phyloP scores from a whole-genome alignment of 2,797 vertebrate species.

The Xiphorhynchus erythropygius region DNA sequence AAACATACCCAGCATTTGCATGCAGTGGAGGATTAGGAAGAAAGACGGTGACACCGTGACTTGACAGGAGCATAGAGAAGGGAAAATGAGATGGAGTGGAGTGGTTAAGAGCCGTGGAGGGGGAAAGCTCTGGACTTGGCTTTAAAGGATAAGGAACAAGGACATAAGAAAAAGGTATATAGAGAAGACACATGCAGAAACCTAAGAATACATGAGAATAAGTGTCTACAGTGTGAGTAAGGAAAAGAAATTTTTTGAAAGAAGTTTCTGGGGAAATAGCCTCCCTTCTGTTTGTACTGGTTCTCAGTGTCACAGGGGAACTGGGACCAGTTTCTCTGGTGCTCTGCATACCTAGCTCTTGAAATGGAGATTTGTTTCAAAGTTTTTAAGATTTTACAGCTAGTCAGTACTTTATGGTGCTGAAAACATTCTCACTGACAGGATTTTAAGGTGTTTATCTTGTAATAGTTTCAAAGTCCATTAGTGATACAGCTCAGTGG shows the following conservation, averaged over 20 bases:
- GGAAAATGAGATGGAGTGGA: background rate
- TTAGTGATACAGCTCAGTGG: background rate
- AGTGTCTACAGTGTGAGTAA: conserved; percentile 11
- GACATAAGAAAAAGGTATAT: background rate
- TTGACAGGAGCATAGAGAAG: background rate
- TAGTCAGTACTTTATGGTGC: background rate
- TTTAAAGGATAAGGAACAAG: background rate
- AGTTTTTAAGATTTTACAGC: background rate
- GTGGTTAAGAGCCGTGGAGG: background rate
- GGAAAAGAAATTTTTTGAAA: conserved; percentile 29
- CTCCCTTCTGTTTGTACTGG: conserved; percentile 3
- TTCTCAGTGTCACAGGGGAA: background rate
- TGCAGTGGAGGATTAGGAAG: background rate
- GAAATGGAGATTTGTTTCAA: background rate
- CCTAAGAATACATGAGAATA: background rate
- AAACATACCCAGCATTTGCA: background rate
- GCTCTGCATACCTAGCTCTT: background rate
- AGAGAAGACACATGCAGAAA: background rate
- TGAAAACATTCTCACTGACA: background rate
- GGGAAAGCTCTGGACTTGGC: background rate
- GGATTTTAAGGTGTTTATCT: background rate
- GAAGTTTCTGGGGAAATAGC: conserved; percentile 41
- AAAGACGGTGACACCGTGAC: too few relatives aligned
- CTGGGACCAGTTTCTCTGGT: background rate
- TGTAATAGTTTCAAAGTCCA: background rate